These are phyloP conservation scores for Ectemnius continuus DNA, from an alignment of 2,888 invertebrate species.

Conservation along the genomic window DNA sequence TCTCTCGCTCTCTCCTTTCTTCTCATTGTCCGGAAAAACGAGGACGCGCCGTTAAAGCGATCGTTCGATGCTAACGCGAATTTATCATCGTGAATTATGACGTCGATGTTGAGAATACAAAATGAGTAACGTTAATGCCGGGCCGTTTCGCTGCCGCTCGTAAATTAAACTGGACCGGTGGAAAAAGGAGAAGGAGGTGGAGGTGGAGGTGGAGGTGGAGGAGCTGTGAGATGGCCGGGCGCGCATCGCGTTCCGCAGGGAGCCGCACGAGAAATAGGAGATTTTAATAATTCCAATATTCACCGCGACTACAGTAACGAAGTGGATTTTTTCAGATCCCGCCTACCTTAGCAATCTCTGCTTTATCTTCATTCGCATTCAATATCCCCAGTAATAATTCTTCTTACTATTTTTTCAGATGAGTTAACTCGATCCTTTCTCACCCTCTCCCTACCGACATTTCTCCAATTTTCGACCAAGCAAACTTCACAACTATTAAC, in stretches of 20 bases:
- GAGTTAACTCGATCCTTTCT: slow-evolving; percentile 27
- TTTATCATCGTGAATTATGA: slow-evolving; percentile 65
- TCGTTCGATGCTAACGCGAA: slow-evolving; percentile 62
- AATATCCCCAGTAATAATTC: slow-evolving; percentile 30
- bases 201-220: background rate
- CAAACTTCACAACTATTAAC: too few species aligned
- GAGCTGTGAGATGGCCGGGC: background rate
- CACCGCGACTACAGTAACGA: slow-evolving; percentile 38
- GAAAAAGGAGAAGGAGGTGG: slow-evolving; percentile 7
- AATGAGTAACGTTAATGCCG: slow-evolving; percentile 62
- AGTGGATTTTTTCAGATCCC: slow-evolving; percentile 39
- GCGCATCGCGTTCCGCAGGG: background rate
- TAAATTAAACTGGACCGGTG: slow-evolving; percentile 57
- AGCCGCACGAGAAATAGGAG: slow-evolving; percentile 15
- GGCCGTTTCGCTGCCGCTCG: slow-evolving; percentile 56
- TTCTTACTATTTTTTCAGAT: slow-evolving; percentile 37
- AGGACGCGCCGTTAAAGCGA: slow-evolving; percentile 43
- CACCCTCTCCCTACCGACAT: background rate
- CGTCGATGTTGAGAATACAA: slow-evolving; percentile 62
- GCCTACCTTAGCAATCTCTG: slow-evolving; percentile 34
- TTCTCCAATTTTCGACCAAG: too few species aligned
- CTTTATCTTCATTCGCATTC: slow-evolving; percentile 10
- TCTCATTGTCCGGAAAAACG: slow-evolving; percentile 52
- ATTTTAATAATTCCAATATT: slow-evolving; percentile 60
- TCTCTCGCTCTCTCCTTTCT: slow-evolving; percentile 29